Evolutionary conservation across 2,888 invertebrate genomes (phyloP).

Genomic region (Salticus scenicus): DNA sequence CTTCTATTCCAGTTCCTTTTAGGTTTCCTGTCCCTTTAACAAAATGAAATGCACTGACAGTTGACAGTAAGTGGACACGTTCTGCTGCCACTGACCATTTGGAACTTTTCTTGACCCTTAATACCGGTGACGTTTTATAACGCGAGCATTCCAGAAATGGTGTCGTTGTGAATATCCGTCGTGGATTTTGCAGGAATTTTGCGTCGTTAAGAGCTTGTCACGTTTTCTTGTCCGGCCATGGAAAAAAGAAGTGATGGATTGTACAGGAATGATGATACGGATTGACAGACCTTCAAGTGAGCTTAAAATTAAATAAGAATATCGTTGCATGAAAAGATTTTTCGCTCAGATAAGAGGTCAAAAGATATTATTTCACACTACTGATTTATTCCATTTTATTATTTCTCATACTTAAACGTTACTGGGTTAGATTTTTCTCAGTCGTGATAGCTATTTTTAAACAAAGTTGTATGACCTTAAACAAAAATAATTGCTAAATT

Average conservation of each 20-base stretch:
- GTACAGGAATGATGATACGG: neutral
- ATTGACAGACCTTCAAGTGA: slow-evolving; percentile 15
- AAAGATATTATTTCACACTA: too few relatives aligned
- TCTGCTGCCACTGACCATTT: slow-evolving; percentile 56
- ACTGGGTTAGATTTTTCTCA: too few relatives aligned
- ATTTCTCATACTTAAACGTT: too few relatives aligned
- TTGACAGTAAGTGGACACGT: slow-evolving; percentile 68
- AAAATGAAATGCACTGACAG: slow-evolving; percentile 65
- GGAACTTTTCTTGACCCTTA: slow-evolving; percentile 42
- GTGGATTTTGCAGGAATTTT: slow-evolving; percentile 30
- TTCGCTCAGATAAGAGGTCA: too few relatives aligned
- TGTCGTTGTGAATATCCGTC: slow-evolving; percentile 54
- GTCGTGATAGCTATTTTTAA: too few relatives aligned
- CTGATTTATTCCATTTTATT: too few relatives aligned
- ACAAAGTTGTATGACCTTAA: too few relatives aligned
- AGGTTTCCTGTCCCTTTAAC: slow-evolving; percentile 66
- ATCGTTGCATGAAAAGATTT: too few relatives aligned
- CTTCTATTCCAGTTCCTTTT: slow-evolving; percentile 63
- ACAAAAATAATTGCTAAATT: too few relatives aligned
- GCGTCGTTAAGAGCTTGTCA: slow-evolving; percentile 60
- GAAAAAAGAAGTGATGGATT: neutral
- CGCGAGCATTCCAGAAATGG: neutral
- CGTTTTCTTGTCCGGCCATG: slow-evolving; percentile 21
- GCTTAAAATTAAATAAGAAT: slow-evolving; percentile 23
- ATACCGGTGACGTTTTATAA: slow-evolving; percentile 38